Evolutionary conservation across 1,140 invertebrate species (phyloP).

Genomic region (Zaprionus capensis): DNA sequence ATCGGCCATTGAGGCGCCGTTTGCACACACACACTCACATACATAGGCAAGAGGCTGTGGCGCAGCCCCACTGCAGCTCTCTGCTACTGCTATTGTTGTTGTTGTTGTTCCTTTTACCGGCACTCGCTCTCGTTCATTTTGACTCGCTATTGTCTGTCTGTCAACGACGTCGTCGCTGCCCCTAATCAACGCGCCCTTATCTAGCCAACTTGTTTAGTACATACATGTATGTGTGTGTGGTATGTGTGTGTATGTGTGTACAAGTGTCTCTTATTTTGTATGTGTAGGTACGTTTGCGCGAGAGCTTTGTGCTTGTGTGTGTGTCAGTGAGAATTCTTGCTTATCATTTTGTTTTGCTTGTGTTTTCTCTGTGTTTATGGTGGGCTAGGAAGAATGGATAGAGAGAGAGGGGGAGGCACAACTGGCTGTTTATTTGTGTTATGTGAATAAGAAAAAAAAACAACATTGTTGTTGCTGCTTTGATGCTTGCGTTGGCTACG

Average conservation of each 20-base stretch:
- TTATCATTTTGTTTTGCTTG: constrained; percentile 66
- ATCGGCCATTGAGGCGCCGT: constrained; percentile 67
- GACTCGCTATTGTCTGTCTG: constrained; percentile 70
- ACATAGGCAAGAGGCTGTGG: neutral
- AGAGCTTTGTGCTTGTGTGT: constrained; percentile 1
- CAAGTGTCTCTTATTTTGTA: constrained; percentile 38
- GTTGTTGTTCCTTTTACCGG: constrained; percentile 33
- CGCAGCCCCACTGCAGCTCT: neutral
- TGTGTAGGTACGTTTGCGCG: constrained; percentile 3
- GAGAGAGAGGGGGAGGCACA: neutral
- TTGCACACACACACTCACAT: constrained; percentile 13
- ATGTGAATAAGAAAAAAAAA: constrained; percentile 52
- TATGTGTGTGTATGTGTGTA: constrained; percentile 21
- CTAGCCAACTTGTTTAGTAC: constrained; percentile 58
- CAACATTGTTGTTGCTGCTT: constrained; percentile 28
- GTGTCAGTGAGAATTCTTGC: constrained; percentile 21
- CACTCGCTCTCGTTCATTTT: constrained; percentile 56
- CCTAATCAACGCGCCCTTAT: constrained; percentile 76
- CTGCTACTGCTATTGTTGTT: constrained; percentile 9
- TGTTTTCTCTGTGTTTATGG: constrained; percentile 16
- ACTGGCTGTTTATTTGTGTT: constrained; percentile 43
- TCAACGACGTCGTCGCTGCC: constrained; percentile 46
- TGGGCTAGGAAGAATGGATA: too few relatives aligned
- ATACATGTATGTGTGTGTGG: constrained; percentile 7
- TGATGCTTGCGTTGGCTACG: constrained; percentile 13